Conservation (phyloP, 2,888 invertebrate species). For the Agriopis marginaria region DNA sequence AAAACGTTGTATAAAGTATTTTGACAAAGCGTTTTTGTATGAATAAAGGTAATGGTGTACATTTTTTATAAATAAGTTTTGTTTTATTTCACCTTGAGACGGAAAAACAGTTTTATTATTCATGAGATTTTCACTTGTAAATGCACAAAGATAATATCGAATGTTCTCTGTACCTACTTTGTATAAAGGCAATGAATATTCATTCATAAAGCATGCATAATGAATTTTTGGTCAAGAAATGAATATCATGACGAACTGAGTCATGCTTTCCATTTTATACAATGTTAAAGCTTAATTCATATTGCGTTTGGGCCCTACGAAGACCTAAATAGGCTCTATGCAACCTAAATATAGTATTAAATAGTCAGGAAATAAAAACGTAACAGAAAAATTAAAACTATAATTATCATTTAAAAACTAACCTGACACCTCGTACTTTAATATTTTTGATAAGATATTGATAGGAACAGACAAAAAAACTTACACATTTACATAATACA, state of each 20-base stretch:
- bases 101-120: conserved; percentile 19
- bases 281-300: not conserved
- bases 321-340: not conserved
- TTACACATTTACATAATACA: too few species aligned
- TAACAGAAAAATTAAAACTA: too few species aligned
- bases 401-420: too few species aligned
- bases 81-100: conserved; percentile 47
- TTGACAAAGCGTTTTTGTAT: conserved; percentile 73
- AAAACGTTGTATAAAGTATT: conserved; percentile 80
- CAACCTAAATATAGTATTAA: too few species aligned
- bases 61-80: conserved; percentile 60
- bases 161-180: conserved; percentile 2
- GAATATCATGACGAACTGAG: not conserved
- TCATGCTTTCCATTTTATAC: not conserved
- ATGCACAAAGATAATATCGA: conserved; percentile 15
- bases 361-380: too few species aligned
- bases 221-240: conserved; percentile 10
- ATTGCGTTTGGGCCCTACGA: not conserved
- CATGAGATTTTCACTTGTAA: conserved; percentile 16
- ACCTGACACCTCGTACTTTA: too few species aligned
- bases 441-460: too few species aligned
- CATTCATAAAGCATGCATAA: conserved; percentile 8
- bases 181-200: conserved; percentile 17
- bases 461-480: too few species aligned
- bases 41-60: conserved; percentile 72